Conservation (phyloP, 2,113 vertebrate genomes). For the Ceyx margarethae region DNA sequence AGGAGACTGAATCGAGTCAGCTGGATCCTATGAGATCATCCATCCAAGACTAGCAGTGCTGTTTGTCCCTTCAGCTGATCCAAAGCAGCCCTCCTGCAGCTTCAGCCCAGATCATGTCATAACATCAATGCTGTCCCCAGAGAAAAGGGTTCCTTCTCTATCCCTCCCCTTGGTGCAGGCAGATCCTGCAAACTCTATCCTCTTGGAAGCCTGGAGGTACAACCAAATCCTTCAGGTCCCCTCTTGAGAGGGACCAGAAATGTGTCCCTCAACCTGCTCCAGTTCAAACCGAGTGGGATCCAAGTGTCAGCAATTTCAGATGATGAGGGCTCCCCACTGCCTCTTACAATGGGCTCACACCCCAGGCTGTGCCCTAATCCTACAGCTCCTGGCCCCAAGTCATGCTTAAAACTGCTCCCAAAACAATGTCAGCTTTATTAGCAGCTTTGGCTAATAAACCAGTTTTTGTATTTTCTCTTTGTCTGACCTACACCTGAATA, state of each 20-base stretch:
- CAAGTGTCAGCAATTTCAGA: neutral
- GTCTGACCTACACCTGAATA: neutral
- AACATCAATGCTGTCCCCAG: too few species aligned
- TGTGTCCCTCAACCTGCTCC: neutral
- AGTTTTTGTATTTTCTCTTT: neutral
- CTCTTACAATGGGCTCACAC: neutral
- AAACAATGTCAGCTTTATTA: neutral
- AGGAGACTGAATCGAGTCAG: neutral
- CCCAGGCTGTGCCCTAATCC: neutral
- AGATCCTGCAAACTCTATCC: neutral
- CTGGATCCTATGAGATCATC: neutral
- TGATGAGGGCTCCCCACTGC: neutral
- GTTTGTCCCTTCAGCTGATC: neutral
- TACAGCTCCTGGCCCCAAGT: neutral
- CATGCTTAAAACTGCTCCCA: neutral
- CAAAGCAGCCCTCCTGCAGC: neutral
- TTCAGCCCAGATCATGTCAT: neutral
- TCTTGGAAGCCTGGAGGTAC: neutral
- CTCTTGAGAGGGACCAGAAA: neutral
- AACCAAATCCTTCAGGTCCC: neutral
- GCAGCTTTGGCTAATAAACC: neutral
- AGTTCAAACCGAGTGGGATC: rapidly evolving
- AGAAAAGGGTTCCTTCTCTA: neutral
- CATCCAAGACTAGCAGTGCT: neutral
- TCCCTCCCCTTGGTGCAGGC: neutral